Conservation (phyloP, 2,888 invertebrate species). For the Fabriciana adippe region DNA sequence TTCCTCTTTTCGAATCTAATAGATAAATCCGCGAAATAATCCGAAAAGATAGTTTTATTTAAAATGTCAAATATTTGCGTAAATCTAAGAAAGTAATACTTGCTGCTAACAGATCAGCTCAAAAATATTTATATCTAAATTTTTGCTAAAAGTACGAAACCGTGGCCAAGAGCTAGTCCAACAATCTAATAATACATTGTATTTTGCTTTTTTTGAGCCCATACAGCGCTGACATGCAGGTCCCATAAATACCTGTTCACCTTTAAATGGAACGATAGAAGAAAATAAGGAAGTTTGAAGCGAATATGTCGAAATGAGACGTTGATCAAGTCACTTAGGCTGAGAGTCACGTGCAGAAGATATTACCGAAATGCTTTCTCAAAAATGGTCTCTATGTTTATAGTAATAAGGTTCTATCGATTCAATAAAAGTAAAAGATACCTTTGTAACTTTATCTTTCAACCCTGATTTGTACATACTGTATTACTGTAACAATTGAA, state of each 20-base stretch:
- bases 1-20: no score
- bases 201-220: no score
- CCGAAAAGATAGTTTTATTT: no score
- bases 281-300: conserved; percentile 26
- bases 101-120: no score
- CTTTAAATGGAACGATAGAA: not conserved
- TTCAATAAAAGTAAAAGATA: not conserved
- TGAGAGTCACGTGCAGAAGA: conserved; percentile 21
- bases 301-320: conserved; percentile 25
- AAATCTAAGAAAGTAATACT: no score
- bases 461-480: no score
- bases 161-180: not conserved
- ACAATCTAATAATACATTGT: not conserved
- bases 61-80: no score
- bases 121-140: no score
- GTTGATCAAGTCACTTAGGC: conserved; percentile 31
- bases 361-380: not conserved
- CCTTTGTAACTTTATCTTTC: not conserved
- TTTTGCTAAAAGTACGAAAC: no score
- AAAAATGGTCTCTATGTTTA: not conserved
- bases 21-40: no score
- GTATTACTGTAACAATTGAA: no score
- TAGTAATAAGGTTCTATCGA: not conserved
- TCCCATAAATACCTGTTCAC: not conserved
- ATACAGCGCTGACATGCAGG: no score